Percentiles rank a stretch among this genome's conserved stretches.
phyloP scores from a whole-genome alignment of 1,140 invertebrate species.

The Sinonovacula constricta region DNA sequence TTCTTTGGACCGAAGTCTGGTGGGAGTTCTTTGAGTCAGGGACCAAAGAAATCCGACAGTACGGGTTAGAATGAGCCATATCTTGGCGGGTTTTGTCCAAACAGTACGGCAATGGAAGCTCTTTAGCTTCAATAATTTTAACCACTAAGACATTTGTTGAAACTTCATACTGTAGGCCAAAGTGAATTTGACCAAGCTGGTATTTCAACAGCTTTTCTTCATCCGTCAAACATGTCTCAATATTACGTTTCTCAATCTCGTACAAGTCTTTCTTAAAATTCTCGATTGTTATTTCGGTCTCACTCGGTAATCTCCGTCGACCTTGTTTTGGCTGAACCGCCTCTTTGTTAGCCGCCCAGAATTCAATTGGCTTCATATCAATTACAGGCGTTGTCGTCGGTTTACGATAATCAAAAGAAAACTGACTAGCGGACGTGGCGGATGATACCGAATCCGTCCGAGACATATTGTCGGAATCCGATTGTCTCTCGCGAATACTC shows the following conservation, averaged over 20 bases:
- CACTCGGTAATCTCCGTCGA: constrained; percentile 71
- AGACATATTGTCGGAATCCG: constrained; percentile 65
- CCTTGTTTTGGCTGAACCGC: constrained; percentile 74
- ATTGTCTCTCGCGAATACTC: constrained; percentile 59
- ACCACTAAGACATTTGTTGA: constrained; percentile 74
- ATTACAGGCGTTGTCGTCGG: constrained; percentile 75
- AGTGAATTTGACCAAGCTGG: constrained; percentile 77
- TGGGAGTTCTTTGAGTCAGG: constrained; percentile 76
- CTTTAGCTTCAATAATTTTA: constrained; percentile 78
- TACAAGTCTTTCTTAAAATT: constrained; percentile 77
- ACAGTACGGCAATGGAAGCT: constrained; percentile 76
- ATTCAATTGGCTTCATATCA: constrained; percentile 79
- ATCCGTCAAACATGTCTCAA: constrained; percentile 72
- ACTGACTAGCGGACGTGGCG: constrained; percentile 57
- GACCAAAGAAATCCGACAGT: constrained; percentile 75
- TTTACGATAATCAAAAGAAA: constrained; percentile 62
- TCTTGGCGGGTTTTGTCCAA: constrained; percentile 77
- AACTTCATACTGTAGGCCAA: constrained; percentile 78
- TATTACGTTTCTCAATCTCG: constrained; percentile 63
- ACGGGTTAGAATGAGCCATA: constrained; percentile 79
- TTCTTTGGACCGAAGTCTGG: constrained; percentile 76
- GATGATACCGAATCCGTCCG: constrained; percentile 73
- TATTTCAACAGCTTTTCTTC: constrained; percentile 75
- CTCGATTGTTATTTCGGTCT: constrained; percentile 75
- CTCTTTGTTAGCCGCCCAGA: constrained; percentile 78